Evolutionary conservation across 2,888 invertebrate genomes (phyloP), one percentile per base, ranked within the genome.

Genomic region (Eucera pruinosa): DNA sequence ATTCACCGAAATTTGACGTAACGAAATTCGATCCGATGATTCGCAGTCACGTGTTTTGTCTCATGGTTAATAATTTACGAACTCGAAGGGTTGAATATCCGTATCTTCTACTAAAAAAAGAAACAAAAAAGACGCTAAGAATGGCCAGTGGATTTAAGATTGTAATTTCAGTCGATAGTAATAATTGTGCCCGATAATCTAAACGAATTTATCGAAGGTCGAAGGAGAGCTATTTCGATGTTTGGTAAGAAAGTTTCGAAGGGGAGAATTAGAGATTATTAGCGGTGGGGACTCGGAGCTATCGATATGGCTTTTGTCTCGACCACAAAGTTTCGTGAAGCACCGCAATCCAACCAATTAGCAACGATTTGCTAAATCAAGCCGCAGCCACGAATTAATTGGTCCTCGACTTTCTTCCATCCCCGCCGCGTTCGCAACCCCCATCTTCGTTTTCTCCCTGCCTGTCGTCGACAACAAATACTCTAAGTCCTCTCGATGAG

Each of bases 291-390:
- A 67, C 23, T 71, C 27, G n/a, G 30, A 47, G 39, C 45, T 58
- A 80, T 77, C 74, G 81, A 61, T 71, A 66, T 47, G 74, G 84
- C 82, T 84, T 84, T 84, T 84, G 84, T 84, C 84, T 78, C 67
- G 72, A 67, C 74, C 80, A 66, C 69, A 69, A 84, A 84, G 84
- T 84, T 82, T 78, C 73, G 61, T 69, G 80, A 82, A 74, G 78
- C 78, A 80, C 82, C 79, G 76, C 84, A 84, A 84, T 84, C 80
- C 76, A 58, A 74, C 85, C 84, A 84, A 84, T 84, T 85, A 85
- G 78, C 82, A 79, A 85, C 77, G 81, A 84, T 85, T 84, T 82
- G 76, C 76, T 85, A 85, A 85, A 85, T 84, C 84, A 80, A 81
- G 77, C 62, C 74, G 68, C 76, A 66, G 72, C 84, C 84, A 67